A percentile compares a stretch with the other conserved stretches of the same genome.
Conservation (phyloP, 2,888 invertebrate species). For the Latrodectus elegans region DNA sequence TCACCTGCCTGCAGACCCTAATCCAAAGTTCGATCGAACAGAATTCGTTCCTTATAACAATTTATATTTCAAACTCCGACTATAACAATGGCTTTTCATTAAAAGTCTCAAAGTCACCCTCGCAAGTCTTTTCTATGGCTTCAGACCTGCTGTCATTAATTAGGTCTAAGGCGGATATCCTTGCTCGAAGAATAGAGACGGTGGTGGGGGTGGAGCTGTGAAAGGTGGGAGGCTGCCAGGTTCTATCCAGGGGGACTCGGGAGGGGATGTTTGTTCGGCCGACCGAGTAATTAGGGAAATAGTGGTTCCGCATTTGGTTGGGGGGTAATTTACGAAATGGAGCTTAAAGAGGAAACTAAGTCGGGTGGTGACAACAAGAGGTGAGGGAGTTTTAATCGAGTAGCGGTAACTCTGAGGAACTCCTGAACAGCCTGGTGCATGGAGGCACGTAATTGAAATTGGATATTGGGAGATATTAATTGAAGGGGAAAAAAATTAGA, state of each 20-base stretch:
- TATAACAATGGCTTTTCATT: slow-evolving; percentile 46
- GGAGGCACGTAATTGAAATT: no score
- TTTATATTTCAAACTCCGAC: slow-evolving; percentile 26
- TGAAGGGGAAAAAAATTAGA: no score
- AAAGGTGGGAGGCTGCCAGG: not conserved
- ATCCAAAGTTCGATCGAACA: no score
- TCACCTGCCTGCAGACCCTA: no score
- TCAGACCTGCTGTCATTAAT: slow-evolving; percentile 38
- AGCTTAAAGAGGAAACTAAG: slow-evolving; percentile 43
- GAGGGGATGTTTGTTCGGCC: slow-evolving; percentile 44
- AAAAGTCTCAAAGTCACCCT: slow-evolving; percentile 53
- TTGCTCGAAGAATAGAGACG: not conserved
- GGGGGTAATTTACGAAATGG: slow-evolving; percentile 55
- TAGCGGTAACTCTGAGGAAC: not conserved
- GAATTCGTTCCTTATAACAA: slow-evolving; percentile 5
- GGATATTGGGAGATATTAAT: no score
- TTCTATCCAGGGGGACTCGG: not conserved
- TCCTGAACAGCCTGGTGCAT: no score
- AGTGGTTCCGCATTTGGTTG: slow-evolving; percentile 26
- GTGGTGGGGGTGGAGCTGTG: not conserved
- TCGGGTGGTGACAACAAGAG: not conserved
- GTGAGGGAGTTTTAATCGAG: slow-evolving; percentile 6
- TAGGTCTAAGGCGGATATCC: slow-evolving; percentile 53
- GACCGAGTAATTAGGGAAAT: slow-evolving; percentile 49
- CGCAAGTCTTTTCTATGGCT: slow-evolving; percentile 11